phyloP scores from a whole-genome alignment of 1,140 invertebrate genomes.

The Elysia chlorotica region DNA sequence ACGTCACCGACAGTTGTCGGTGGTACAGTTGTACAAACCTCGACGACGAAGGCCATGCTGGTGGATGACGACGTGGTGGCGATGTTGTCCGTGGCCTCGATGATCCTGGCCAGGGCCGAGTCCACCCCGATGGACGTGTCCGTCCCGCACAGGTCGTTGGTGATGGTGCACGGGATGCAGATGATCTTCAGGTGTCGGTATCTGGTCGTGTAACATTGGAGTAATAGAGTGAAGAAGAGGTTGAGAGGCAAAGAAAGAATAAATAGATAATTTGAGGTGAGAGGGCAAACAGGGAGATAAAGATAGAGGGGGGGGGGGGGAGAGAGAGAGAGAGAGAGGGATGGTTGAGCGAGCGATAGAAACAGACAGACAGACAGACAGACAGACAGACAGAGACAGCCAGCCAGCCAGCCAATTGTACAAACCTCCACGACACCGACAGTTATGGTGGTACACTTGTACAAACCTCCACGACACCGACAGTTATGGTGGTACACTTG shows the following conservation, averaged over 20 bases:
- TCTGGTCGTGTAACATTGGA: too few relatives aligned
- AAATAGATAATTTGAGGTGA: too few relatives aligned
- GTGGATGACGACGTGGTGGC: constrained; percentile 1
- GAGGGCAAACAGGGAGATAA: background rate
- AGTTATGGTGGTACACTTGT: too few relatives aligned
- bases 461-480: too few relatives aligned
- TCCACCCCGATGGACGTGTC: constrained; percentile 6
- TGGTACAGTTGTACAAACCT: too few relatives aligned
- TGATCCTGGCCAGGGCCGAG: constrained; percentile 10
- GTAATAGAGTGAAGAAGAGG: too few relatives aligned
- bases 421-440: too few relatives aligned
- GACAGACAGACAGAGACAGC: too few relatives aligned
- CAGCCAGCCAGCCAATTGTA: too few relatives aligned
- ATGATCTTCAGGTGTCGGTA: background rate
- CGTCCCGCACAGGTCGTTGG: constrained; percentile 11
- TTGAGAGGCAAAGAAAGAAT: too few relatives aligned
- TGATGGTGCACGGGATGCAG: constrained; percentile 6
- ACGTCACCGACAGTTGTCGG: too few relatives aligned
- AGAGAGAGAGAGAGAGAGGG: background rate
- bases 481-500: too few relatives aligned
- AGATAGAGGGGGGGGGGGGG: background rate
- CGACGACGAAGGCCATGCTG: constrained; percentile 4
- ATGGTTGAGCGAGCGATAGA: background rate
- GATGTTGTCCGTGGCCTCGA: constrained; percentile 11
- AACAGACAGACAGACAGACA: background rate